These are phyloP conservation scores for Lordiphosa clarofinis DNA, from an alignment of 1,140 invertebrate genomes.

Conservation along the genomic window DNA sequence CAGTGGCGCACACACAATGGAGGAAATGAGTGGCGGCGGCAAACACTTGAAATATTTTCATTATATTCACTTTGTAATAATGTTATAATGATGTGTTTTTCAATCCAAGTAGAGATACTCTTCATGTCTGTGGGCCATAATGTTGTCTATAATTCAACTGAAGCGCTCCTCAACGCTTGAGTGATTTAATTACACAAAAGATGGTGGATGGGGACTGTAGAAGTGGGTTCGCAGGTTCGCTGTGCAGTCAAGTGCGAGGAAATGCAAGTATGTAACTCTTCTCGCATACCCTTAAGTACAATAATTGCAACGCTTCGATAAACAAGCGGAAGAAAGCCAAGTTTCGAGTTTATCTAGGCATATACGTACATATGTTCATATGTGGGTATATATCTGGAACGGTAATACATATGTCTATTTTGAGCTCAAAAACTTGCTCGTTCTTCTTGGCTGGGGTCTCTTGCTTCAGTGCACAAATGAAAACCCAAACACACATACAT, in stretches of 20 bases:
- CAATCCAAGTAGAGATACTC: constrained; percentile 25
- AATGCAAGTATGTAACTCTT: constrained; percentile 47
- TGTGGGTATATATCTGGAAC: constrained; percentile 37
- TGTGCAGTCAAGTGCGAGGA: constrained; percentile 74
- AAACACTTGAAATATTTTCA: constrained; percentile 45
- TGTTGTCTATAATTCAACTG: constrained; percentile 22
- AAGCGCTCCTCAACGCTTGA: constrained; percentile 57
- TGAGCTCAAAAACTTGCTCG: constrained; percentile 31
- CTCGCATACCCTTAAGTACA: constrained; percentile 41
- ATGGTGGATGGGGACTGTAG: constrained; percentile 6
- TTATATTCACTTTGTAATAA: constrained; percentile 54
- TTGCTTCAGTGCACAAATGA: constrained; percentile 55
- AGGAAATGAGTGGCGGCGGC: constrained; percentile 3
- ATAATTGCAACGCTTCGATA: constrained; percentile 75
- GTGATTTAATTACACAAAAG: constrained; percentile 71
- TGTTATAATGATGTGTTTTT: constrained; percentile 66
- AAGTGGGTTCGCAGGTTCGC: constrained; percentile 1
- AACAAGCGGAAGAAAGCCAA: constrained; percentile 63
- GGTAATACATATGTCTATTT: constrained; percentile 45
- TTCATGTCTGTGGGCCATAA: constrained; percentile 20
- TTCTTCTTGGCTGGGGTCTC: constrained; percentile 68
- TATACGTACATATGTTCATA: background rate
- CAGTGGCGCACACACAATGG: constrained; percentile 11
- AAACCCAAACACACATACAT: constrained; percentile 17
- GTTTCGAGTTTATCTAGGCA: constrained; percentile 15